These are phyloP conservation scores for Spea hammondii DNA, from an alignment of 2,797 vertebrate species.

Conservation along the genomic window DNA sequence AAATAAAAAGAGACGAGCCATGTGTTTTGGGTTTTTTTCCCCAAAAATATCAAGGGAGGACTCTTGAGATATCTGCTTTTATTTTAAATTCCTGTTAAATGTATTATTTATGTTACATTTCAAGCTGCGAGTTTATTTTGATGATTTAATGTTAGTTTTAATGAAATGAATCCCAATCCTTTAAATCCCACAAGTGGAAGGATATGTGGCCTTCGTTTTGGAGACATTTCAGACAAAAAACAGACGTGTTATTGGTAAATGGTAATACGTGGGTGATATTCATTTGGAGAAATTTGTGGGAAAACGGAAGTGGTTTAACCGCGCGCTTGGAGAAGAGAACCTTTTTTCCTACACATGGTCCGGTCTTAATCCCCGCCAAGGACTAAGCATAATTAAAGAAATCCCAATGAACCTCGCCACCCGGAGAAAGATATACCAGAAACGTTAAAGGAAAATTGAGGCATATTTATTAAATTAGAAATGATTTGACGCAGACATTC, in stretches of 20 bases:
- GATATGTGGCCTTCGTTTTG: conserved; percentile 3
- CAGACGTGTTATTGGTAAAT: not conserved
- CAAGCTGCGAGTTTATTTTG: not conserved
- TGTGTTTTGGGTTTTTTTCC: not conserved
- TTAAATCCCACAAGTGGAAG: not conserved
- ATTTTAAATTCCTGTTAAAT: not conserved
- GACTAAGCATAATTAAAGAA: too few relatives aligned
- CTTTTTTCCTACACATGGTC: too few relatives aligned
- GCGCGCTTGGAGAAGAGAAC: too few relatives aligned
- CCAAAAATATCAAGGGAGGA: not conserved
- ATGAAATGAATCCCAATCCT: conserved; percentile 10
- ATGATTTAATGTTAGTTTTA: not conserved
- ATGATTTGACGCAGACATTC: too few relatives aligned
- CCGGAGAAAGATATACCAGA: too few relatives aligned
- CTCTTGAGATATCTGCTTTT: not conserved
- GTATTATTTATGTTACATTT: not conserved
- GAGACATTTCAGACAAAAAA: not conserved
- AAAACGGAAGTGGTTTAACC: too few relatives aligned
- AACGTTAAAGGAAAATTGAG: too few relatives aligned
- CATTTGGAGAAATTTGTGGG: too few relatives aligned
- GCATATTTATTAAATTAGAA: too few relatives aligned
- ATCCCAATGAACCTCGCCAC: too few relatives aligned
- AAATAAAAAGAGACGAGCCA: not conserved
- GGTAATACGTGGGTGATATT: too few relatives aligned
- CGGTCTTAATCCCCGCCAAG: too few relatives aligned